Evolutionary conservation across 2,113 vertebrate genomes (phyloP), one percentile per base, ranked within the genome.

Genomic region (Rhinolophus ferrumequinum): DNA sequence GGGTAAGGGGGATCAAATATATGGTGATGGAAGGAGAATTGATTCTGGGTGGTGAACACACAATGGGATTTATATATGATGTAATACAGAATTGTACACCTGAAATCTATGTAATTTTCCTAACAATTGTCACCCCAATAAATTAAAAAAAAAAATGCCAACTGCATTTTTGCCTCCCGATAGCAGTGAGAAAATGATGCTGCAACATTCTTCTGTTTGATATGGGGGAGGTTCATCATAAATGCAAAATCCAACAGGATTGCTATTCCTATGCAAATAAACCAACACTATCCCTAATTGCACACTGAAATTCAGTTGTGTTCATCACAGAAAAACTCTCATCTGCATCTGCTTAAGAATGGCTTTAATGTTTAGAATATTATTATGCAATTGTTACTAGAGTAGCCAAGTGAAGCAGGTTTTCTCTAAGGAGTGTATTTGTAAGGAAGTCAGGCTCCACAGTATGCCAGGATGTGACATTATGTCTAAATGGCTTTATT

Each of bases 301-400:
- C 92, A 76, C 38, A 85, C 0, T 77, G 96, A 95, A 81, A 94
- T 93, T 94, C 97, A 98, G 94, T 24, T 95, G 88, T 81, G 88
- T 90, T 98, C 84, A 93, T 90, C 38, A 81, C 41, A 81, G 82
- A 96, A 30, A 0, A 81, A 84, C 83, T 85, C 87, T 94, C 96
- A 95, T 86, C 93, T 94, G 52, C 44, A 83, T 93, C 95, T 95
- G 52, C 80, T 97, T 97, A 81, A 95, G 82, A 90, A 97, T 4
- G 84, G 14, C 38, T 94, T 38, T 67, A 92, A 90, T 56, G 2
- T n/a, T 93, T 88, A 85, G 44, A 94, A 93, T 83, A 93, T 93
- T 92, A 38, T 80, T 76, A 52, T 30, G 93, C 69, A 70, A 88
- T 1, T 26, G 92, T 75, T 6, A 10, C 64, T 47, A 96, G 5